Evolutionary conservation across 2,888 invertebrate genomes (phyloP), one percentile per base, ranked within the genome.

Genomic region (Spodoptera exigua): DNA sequence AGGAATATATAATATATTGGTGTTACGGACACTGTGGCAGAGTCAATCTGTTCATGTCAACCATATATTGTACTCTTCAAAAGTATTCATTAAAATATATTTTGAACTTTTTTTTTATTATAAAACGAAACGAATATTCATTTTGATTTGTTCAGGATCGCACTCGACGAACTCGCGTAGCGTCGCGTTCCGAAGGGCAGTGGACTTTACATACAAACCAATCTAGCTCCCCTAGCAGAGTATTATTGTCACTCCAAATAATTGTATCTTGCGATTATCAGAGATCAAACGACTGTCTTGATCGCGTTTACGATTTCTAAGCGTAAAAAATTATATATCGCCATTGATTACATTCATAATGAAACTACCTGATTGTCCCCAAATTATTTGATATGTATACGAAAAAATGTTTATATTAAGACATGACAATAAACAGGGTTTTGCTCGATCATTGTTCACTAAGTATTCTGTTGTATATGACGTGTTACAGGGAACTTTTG

Each of bases 361-460:
- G 73, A 79, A 78, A 71, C 73, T 76, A 75, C 58, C 56, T 71
- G 76, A 79, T 77, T 82, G 81, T 81, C 81, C 76, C 78, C 76
- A 81, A 84, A 83, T 81, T 70, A 82, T 82, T 85, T 91, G 92
- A 92, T 92, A 92, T 92, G 92, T 92, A 87, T 86, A 86, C 80
- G 83, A 87, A 87, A 88, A 80, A 87, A 86, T 85, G 79, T 79
- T 78, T 62, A 61, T 56, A 59, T 63, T 55, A 74, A 61, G 54
- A 67, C 65, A 66, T 68, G 69, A 76, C 68, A 69, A 62, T 69
- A 62, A 74, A 73, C 76, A 80, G 74, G 61, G 69, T 66, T 76
- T 90, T 90, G 89, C 88, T 89, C 89, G 74, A 85, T 72, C 48
- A 84, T 91, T 90, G 90, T 89, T 90, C 89, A 80, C 80, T 73